phyloP scores from a whole-genome alignment of 2,888 invertebrate species.

The Furcula furcula region DNA sequence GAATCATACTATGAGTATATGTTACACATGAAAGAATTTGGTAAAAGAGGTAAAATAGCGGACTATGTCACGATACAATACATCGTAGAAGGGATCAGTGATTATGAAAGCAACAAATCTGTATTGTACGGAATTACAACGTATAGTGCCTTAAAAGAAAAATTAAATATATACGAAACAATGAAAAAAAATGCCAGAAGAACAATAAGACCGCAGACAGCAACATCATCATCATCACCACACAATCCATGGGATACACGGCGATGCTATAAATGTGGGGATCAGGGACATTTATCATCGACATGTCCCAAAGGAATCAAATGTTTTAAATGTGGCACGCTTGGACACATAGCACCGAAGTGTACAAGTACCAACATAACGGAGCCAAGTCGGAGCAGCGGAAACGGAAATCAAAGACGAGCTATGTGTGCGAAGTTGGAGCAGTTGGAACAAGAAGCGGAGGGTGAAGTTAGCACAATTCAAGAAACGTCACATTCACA shows the following conservation, averaged over 20 bases:
- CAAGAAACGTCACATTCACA: too few species aligned
- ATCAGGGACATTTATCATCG: not conserved
- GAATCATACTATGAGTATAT: too few species aligned
- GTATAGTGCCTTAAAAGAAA: not conserved
- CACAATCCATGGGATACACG: not conserved
- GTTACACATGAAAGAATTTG: not conserved
- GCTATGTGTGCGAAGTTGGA: too few species aligned
- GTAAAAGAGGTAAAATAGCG: not conserved
- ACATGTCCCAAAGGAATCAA: too few species aligned
- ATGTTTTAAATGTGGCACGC: slow-evolving; percentile 2
- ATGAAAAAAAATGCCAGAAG: not conserved
- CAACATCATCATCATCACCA: not conserved
- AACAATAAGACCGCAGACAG: not conserved
- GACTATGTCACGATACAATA: slow-evolving; percentile 1
- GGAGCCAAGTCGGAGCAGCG: too few species aligned
- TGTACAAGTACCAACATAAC: slow-evolving; percentile 1
- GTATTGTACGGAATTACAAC: not conserved
- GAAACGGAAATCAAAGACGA: too few species aligned
- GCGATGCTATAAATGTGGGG: slow-evolving; percentile 1
- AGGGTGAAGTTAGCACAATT: too few species aligned
- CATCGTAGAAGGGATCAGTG: slow-evolving; percentile 1
- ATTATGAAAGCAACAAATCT: not conserved
- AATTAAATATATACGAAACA: not conserved
- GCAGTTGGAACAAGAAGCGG: too few species aligned
- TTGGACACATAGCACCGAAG: not conserved